These are phyloP conservation scores for Drosophila trichaetosa DNA, from an alignment of 2,888 invertebrate genomes.

Conservation along the genomic window DNA sequence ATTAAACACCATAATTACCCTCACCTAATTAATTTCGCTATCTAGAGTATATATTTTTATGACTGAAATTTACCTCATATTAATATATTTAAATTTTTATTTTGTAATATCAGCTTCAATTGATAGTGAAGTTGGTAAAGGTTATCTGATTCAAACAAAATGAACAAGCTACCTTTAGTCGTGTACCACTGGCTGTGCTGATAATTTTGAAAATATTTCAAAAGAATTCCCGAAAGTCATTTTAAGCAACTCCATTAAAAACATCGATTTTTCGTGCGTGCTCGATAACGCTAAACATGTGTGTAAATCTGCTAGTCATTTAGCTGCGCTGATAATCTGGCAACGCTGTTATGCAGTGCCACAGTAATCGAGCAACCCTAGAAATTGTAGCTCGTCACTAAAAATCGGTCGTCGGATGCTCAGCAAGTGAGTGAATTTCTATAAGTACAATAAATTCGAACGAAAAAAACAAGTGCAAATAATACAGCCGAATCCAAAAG, in stretches of 20 bases:
- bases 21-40: background rate
- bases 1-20: too few relatives aligned
- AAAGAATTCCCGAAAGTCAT: slow-evolving; percentile 47
- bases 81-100: background rate
- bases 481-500: background rate
- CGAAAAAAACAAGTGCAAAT: slow-evolving; percentile 4
- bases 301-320: slow-evolving; percentile 42
- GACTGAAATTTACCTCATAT: background rate
- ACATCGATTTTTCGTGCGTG: slow-evolving; percentile 42
- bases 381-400: slow-evolving; percentile 33
- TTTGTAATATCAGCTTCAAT: background rate
- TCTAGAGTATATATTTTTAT: background rate
- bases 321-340: slow-evolving; percentile 10
- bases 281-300: slow-evolving; percentile 16
- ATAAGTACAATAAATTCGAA: slow-evolving; percentile 18
- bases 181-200: background rate
- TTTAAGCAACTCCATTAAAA: slow-evolving; percentile 15
- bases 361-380: slow-evolving; percentile 39
- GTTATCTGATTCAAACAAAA: background rate
- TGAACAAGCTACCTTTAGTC: background rate
- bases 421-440: slow-evolving; percentile 43
- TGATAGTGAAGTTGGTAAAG: background rate
- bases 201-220: slow-evolving; percentile 53
- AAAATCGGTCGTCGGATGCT: slow-evolving; percentile 53
- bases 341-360: background rate